Evolutionary conservation across 2,113 vertebrate genomes (phyloP), one percentile per base, ranked within the genome.

Genomic region (Furnarius figulus): DNA sequence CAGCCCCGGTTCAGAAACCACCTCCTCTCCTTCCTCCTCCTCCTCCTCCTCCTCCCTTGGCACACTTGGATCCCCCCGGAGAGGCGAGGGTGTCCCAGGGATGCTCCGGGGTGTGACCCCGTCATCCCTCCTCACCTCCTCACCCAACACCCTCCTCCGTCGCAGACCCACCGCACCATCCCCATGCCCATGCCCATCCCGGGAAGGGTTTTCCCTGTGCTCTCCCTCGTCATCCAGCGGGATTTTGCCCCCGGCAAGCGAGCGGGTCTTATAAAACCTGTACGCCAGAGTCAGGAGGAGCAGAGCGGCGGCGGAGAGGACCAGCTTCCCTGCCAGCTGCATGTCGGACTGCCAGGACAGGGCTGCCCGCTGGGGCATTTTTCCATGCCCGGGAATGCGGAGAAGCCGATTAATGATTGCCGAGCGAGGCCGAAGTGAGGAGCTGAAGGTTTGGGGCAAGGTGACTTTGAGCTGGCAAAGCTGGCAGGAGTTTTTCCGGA

Each of bases 321-420:
- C 97, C 94, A 99, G 96, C 96, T 98, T 99, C 89, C 98, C 96
- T 3, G 98, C 93, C 72, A 99, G 98, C 97, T 97, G 98, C 99
- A 99, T 99, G 97, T 99, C 98, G 82, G 97, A 97, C 63, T 98
- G 98, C 92, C 98, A 97, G 93, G 93, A 97, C 74, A 93, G 72
- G 94, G 75, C 98, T 97, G 16, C 96, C 97, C 25, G 91, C 85
- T 96, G 89, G 93, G 87, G 88, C 97, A 97, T 97, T 90, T 86
- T 98, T 92, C 95, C 89, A 49, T 14, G 24, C 74, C 74, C 44
- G 37, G 93, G 97, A 98, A 98, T 90, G 96, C 27, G 9, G 90
- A 96, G 97, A 95, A 98, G 97, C 81, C 16, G 79, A 92, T 98
- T 98, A 98, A 98, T 97, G 90, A 97, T 98, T 94, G 94, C 85